These are phyloP conservation scores for Ramazzottius varieornatus DNA, from an alignment of 2,888 invertebrate genomes.

Conservation along the genomic window DNA sequence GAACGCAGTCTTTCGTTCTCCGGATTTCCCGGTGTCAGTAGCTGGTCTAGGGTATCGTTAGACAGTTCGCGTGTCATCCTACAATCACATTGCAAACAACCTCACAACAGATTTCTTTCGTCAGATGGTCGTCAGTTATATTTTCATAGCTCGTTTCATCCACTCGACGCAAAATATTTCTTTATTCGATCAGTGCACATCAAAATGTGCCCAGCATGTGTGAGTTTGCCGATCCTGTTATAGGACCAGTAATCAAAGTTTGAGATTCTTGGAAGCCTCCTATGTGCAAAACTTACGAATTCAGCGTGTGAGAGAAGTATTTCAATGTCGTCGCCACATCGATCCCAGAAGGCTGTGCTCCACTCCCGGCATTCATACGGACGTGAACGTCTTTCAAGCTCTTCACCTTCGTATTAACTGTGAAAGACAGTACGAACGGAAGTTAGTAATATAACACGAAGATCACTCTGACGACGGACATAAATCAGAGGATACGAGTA, in stretches of 20 bases:
- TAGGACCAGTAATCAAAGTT: too few relatives aligned
- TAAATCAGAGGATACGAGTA: constrained; percentile 15
- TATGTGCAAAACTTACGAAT: too few relatives aligned
- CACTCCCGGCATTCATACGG: constrained; percentile 60
- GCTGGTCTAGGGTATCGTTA: background rate
- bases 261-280: too few relatives aligned
- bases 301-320: constrained; percentile 82
- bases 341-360: constrained; percentile 70
- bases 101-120: background rate
- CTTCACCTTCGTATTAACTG: constrained; percentile 91
- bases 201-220: background rate
- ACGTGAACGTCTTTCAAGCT: constrained; percentile 86
- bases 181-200: background rate
- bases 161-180: background rate
- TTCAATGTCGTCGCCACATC: constrained; percentile 93
- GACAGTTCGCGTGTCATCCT: background rate
- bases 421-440: constrained; percentile 10
- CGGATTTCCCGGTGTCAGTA: background rate
- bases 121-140: background rate
- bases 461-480: constrained; percentile 8
- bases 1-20: background rate
- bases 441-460: background rate
- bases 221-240: too few relatives aligned
- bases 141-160: background rate
- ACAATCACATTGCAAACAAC: background rate